Base-by-base conservation (phyloP, 2,888 invertebrate genomes). In the Chalcis sispes region DNA sequence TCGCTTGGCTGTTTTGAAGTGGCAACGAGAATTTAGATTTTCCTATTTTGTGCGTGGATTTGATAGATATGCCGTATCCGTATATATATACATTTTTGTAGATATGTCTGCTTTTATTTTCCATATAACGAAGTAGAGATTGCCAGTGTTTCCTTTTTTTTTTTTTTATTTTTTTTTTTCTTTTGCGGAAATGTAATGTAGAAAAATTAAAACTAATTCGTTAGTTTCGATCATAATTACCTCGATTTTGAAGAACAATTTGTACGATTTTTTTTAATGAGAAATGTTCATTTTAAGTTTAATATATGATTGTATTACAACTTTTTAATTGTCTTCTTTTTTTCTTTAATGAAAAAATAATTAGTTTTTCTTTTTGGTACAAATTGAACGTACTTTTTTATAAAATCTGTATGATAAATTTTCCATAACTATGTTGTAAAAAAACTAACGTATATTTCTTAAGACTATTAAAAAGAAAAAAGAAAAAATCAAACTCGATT, bases 81-180 rank as follows among this genome's bases (percentile, higher is more conserved):
- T 46, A 46, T 46, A n/a, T n/a, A 46, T 7, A 36, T 10, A 15
- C 18, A 29, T 29, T 27, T 18, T 15, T 15, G 62, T n/a, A 18
- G 61, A 61, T 7, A 10, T 36, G 36, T 50, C 48, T 62, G 48
- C 18, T 48, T 62, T 62, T 48, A n/a, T n/a, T n/a, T n/a, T n/a
- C n/a, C n/a, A n/a, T n/a, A n/a, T n/a, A 62, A 29, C 18, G 48
- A 25, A 8, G 32, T 13, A n/a, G n/a, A n/a, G n/a, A n/a, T n/a
- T n/a, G 32, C 25, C 20, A 50, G 32, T 4, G 25, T 29, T 3
- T n/a, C 2, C 18, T 29, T 15, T 64, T 64, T 50, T 20, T 50
- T 42, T 42, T 32, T 50, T 50, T 5, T 64, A 32, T 64, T 18
- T 1, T 50, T 29, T 50, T 64, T 50, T 20, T 20, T 50, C 2